phyloP scores from a whole-genome alignment of 2,797 vertebrate genomes.

The Notolepis coatsorum region DNA sequence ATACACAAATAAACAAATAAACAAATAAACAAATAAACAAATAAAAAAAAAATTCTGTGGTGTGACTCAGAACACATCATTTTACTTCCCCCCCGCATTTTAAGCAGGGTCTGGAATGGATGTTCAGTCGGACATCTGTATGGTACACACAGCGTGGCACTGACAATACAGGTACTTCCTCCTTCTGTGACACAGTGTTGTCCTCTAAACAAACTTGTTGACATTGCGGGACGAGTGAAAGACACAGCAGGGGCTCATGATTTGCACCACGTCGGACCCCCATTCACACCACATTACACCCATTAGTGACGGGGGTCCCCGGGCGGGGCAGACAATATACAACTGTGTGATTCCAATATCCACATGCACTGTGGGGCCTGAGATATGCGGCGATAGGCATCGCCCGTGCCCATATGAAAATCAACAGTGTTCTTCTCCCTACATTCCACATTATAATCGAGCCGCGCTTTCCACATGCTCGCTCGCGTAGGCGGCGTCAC shows the following conservation, averaged over 20 bases:
- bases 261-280: slow-evolving; percentile 53
- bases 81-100: no score
- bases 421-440: slow-evolving; percentile 57
- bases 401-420: slow-evolving; percentile 74
- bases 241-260: slow-evolving; percentile 51
- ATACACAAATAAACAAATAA: no score
- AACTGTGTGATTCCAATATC: slow-evolving; percentile 73
- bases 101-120: no score
- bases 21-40: no score
- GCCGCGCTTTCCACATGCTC: slow-evolving; percentile 77
- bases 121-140: no score
- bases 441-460: slow-evolving; percentile 73
- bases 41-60: no score
- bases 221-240: slow-evolving; percentile 66
- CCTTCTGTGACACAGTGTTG: slow-evolving; percentile 51
- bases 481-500: slow-evolving; percentile 67
- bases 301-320: slow-evolving; percentile 78
- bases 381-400: slow-evolving; percentile 75
- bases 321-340: slow-evolving; percentile 64
- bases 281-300: slow-evolving; percentile 70
- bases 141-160: no score
- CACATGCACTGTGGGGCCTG: slow-evolving; percentile 66
- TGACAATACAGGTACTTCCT: slow-evolving; percentile 34
- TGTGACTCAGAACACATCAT: no score
- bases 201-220: slow-evolving; percentile 73